phyloP scores from a whole-genome alignment of 2,113 vertebrate species.

The Cnemophilus loriae region DNA sequence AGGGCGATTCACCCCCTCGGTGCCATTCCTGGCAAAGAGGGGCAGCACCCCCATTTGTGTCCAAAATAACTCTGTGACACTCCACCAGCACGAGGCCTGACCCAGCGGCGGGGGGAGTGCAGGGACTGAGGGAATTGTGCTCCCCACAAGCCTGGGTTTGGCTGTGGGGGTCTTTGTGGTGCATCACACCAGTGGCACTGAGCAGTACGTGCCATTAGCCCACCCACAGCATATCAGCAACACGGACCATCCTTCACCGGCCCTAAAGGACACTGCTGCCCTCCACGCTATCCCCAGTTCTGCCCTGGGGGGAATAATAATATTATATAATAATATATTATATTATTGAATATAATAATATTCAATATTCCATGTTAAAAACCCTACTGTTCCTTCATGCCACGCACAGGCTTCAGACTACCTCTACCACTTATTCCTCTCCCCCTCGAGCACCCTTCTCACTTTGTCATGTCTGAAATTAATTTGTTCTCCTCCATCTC shows the following conservation, averaged over 20 bases:
- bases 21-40: not conserved
- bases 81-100: accelerated
- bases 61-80: not conserved
- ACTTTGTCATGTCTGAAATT: not conserved
- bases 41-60: not conserved
- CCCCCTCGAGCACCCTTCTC: not conserved
- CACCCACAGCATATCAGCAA: not conserved
- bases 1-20: not conserved
- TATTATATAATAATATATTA: no score
- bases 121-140: not conserved
- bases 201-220: not conserved
- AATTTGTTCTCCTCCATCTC: not conserved
- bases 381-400: not conserved
- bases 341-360: no score
- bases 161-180: not conserved
- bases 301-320: no score
- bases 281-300: not conserved
- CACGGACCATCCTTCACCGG: not conserved
- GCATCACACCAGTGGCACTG: not conserved
- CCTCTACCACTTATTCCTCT: not conserved
- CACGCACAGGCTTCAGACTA: not conserved
- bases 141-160: not conserved
- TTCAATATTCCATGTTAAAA: not conserved
- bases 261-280: not conserved
- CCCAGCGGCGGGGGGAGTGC: accelerated